These are phyloP conservation scores for Eolophus roseicapilla DNA, from an alignment of 2,113 vertebrate species.

Conservation along the genomic window DNA sequence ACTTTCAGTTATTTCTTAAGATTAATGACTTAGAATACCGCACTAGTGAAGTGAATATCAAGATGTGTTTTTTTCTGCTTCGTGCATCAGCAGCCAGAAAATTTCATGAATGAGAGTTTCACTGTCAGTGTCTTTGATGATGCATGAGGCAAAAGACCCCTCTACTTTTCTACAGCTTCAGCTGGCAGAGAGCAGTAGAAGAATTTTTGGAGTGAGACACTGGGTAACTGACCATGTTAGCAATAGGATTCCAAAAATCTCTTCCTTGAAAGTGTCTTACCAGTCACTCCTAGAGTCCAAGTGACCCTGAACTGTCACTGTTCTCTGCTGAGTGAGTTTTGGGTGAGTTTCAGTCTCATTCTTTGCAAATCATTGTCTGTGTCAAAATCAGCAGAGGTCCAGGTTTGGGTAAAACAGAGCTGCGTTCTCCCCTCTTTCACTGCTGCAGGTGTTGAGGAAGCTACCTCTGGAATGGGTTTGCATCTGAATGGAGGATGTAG, in stretches of 20 bases:
- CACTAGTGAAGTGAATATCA: not conserved
- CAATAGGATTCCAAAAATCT: not conserved
- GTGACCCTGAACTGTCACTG: not conserved
- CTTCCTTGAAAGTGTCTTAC: not conserved
- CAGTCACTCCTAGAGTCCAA: not conserved
- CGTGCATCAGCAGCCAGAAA: not conserved
- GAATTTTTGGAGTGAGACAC: not conserved
- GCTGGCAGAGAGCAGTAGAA: not conserved
- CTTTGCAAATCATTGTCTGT: not conserved
- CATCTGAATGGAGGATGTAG: rapidly evolving
- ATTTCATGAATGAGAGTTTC: not conserved
- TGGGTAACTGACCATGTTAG: not conserved
- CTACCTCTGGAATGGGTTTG: not conserved
- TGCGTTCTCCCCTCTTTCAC: not conserved
- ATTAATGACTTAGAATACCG: not conserved
- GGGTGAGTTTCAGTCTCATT: not conserved
- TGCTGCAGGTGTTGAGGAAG: not conserved
- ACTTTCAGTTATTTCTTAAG: not conserved
- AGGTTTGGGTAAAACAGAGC: not conserved
- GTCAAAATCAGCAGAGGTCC: not conserved
- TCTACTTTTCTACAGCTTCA: not conserved
- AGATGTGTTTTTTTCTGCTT: not conserved
- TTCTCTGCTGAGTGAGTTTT: not conserved
- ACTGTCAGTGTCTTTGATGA: not conserved
- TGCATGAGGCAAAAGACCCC: not conserved